phyloP scores from a whole-genome alignment of 2,888 invertebrate species.

The Philhelius pedissequus region DNA sequence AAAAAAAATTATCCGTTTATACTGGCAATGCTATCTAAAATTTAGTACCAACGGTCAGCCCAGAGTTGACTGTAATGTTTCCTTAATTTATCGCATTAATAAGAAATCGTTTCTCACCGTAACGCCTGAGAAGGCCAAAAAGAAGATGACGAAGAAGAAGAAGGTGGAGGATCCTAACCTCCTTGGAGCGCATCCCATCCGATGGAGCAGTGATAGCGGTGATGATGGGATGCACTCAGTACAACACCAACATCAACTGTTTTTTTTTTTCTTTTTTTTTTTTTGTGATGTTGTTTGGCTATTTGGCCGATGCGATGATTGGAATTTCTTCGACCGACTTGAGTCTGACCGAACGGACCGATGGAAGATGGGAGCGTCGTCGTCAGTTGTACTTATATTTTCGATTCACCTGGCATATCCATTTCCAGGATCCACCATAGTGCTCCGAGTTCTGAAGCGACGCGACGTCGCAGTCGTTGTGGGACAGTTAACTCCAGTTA shows the following conservation, averaged over 20 bases:
- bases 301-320: constrained; percentile 67
- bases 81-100: constrained; percentile 70
- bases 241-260: constrained; percentile 23
- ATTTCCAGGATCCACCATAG: constrained; percentile 52
- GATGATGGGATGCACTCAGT: constrained; percentile 58
- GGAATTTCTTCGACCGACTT: constrained; percentile 59
- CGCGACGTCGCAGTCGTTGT: not conserved
- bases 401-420: constrained; percentile 60
- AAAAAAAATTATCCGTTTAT: not conserved
- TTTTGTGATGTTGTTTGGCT: constrained; percentile 36
- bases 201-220: constrained; percentile 53
- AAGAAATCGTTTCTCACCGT: constrained; percentile 70
- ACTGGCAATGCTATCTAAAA: not conserved
- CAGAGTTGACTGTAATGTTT: constrained; percentile 61
- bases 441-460: not conserved
- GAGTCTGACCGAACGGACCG: constrained; percentile 29
- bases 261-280: not conserved
- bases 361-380: constrained; percentile 61
- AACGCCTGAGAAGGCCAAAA: constrained; percentile 43
- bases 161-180: constrained; percentile 60
- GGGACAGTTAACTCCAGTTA: constrained; percentile 65
- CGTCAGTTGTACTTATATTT: constrained; percentile 8
- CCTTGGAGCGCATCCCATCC: constrained; percentile 62
- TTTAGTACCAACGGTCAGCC: constrained; percentile 29
- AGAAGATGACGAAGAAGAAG: not conserved